Evolutionary conservation across 2,888 invertebrate species (phyloP), one percentile per base, ranked within the genome.

Genomic region (Spodoptera exigua): DNA sequence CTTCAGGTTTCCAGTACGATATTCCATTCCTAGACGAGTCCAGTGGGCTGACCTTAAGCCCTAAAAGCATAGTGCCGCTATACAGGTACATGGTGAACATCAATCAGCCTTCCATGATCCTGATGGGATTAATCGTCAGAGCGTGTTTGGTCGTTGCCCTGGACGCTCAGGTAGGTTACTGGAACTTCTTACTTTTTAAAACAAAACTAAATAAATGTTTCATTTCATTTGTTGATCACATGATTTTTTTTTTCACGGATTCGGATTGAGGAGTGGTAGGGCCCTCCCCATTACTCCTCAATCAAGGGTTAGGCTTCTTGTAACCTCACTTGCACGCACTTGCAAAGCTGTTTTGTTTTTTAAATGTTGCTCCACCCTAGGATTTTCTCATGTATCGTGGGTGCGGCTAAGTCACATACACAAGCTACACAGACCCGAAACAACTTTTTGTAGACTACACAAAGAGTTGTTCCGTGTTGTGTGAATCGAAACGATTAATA

Each of bases 31-130:
- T 98, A 57, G 94, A 95, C 61, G 90, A 95, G 32, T 95, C 94
- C 0, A 96, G 97, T 76, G 95, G 95, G 0, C 89, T 97, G 49
- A 87, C 80, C 0, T 87, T 96, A 0, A 89, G 95, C 9, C 93
- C 77, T 92, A 96, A 76, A 89, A 95, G 80, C 57, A 95, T 97
- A 27, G 90, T 92, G 14, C 96, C 97, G 0, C 89, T 98, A 2
- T 97, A 97, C 89, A 96, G 96, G 76, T 97, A 98, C 82, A 91
- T 97, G 81, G 95, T 98, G 55, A 96, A 97, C 86, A 95, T 96
- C 44, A 94, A 96, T 52, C 95, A 95, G 76, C 97, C 97, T 0
- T 95, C 95, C 5, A 95, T 98, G 95, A 91, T 96, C 10, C 92
- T 98, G 51, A 94, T 98, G 80, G 98, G 98, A 0, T 90, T 98